Evolutionary conservation across 2,888 invertebrate genomes (phyloP).

Genomic region (Xestia ashworthii): DNA sequence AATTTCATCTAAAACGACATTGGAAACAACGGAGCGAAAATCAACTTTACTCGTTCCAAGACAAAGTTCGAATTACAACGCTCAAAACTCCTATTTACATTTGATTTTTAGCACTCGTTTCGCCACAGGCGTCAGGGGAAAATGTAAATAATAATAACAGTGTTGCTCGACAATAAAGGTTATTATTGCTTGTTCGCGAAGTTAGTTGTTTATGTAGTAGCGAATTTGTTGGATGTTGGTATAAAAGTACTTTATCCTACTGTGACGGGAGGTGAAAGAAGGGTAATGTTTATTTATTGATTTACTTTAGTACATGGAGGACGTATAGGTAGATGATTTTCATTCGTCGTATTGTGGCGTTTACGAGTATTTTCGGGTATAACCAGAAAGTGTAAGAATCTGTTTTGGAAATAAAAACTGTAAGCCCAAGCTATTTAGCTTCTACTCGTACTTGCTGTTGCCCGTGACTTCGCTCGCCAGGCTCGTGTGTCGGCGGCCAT

Average conservation of each 20-base stretch:
- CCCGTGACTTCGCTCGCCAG: no score
- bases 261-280: constrained; percentile 7
- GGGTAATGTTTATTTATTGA: neutral
- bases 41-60: neutral
- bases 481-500: no score
- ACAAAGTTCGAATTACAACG: constrained; percentile 44
- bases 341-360: neutral
- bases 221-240: constrained; percentile 39
- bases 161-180: constrained; percentile 48
- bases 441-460: no score
- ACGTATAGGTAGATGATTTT: neutral
- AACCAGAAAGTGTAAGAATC: neutral
- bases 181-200: constrained; percentile 56
- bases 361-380: neutral
- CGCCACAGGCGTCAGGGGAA: constrained; percentile 48
- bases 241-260: constrained; percentile 35
- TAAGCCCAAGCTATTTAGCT: no score
- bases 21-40: neutral
- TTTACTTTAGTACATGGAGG: no score
- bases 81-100: constrained; percentile 33
- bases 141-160: constrained; percentile 53
- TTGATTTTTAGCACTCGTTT: constrained; percentile 43
- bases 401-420: no score
- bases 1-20: constrained; percentile 39
- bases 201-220: constrained; percentile 46